A percentile compares a stretch with the other conserved stretches of the same genome.
Conservation (phyloP, 2,797 vertebrate species). For the Epinephelus coioides region DNA sequence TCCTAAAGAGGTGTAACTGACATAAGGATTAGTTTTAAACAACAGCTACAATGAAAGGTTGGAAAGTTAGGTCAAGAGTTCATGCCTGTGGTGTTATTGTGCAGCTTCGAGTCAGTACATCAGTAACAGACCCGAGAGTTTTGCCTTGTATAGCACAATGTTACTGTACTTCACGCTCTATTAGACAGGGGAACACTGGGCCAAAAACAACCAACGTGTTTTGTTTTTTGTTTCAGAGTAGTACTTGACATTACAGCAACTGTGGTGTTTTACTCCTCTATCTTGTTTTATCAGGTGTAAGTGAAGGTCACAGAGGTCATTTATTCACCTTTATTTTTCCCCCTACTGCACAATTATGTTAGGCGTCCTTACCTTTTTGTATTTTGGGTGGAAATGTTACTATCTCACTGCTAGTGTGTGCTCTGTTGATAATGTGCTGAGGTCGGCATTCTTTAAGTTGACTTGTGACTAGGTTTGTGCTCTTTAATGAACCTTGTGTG, state of each 20-base stretch:
- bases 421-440: slow-evolving; percentile 71
- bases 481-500: slow-evolving; percentile 85
- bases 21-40: slow-evolving; percentile 27
- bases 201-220: slow-evolving; percentile 37
- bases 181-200: slow-evolving; percentile 56
- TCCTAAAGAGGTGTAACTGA: slow-evolving; percentile 2
- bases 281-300: slow-evolving; percentile 35
- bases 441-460: slow-evolving; percentile 78
- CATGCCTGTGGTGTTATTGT: slow-evolving; percentile 33
- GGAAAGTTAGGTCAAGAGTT: slow-evolving; percentile 55
- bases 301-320: slow-evolving; percentile 35
- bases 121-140: slow-evolving; percentile 48
- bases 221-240: slow-evolving; percentile 38
- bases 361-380: slow-evolving; percentile 44
- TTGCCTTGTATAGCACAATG: slow-evolving; percentile 46
- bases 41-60: slow-evolving; percentile 31
- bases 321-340: slow-evolving; percentile 13
- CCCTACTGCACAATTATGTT: background rate
- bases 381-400: slow-evolving; percentile 58
- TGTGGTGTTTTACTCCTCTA: slow-evolving; percentile 27
- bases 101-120: slow-evolving; percentile 22
- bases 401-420: slow-evolving; percentile 54
- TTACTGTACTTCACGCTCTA: slow-evolving; percentile 61
- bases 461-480: slow-evolving; percentile 82
- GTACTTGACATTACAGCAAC: slow-evolving; percentile 28